phyloP scores from a whole-genome alignment of 2,888 invertebrate species.

The Chrysolina americana region DNA sequence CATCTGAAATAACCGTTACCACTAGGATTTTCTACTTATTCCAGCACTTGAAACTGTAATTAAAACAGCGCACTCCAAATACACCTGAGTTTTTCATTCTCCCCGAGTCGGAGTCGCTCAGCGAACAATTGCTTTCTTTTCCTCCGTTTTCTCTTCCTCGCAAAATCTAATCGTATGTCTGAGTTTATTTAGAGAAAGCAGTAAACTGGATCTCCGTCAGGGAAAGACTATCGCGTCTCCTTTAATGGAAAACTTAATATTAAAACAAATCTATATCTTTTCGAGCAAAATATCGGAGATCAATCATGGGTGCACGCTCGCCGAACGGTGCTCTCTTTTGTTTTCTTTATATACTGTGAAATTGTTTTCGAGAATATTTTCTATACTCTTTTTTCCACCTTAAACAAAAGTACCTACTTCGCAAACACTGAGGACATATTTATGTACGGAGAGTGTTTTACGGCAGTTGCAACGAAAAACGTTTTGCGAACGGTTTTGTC shows the following conservation, averaged over 20 bases:
- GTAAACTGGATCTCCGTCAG: constrained; percentile 19
- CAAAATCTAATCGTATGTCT: constrained; percentile 42
- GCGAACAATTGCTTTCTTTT: constrained; percentile 29
- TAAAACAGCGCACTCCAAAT: constrained; percentile 22
- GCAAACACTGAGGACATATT: no score
- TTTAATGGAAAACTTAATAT: constrained; percentile 40
- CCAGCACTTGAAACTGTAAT: constrained; percentile 21
- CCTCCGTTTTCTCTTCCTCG: constrained; percentile 17
- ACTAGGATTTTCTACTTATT: constrained; percentile 4
- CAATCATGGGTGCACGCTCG: constrained; percentile 4
- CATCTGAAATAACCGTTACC: not conserved
- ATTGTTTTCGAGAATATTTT: not conserved
- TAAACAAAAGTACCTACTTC: no score
- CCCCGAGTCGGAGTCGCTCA: not conserved
- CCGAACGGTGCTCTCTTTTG: not conserved
- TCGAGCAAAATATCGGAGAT: constrained; percentile 13
- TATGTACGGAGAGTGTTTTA: no score
- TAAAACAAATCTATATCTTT: constrained; percentile 37
- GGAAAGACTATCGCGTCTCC: constrained; percentile 18
- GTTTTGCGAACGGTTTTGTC: no score
- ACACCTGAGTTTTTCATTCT: constrained; percentile 18
- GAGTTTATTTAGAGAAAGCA: constrained; percentile 43
- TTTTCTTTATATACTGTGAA: not conserved
- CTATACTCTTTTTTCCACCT: not conserved
- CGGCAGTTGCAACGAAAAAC: no score